Evolutionary conservation across 2,797 vertebrate species (phyloP), one percentile per base, ranked within the genome.

Genomic region (Sebastes iracundus): DNA sequence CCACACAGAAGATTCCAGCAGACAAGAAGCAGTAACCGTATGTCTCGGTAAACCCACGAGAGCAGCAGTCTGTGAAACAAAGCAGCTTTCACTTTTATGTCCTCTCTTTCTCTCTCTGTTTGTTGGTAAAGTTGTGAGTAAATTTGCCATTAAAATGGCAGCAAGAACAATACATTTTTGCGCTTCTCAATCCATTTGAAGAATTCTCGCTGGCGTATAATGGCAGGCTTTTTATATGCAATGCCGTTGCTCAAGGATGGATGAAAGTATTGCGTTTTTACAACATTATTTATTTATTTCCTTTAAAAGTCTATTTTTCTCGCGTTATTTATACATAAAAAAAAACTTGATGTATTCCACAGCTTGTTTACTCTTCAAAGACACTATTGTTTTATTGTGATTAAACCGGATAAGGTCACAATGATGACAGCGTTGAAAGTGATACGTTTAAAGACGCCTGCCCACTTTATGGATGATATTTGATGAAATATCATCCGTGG

Each of bases 11-110:
- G 80, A 92, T 90, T 91, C 74, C 80, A 77, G 78, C 70, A 79
- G 75, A 83, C 71, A 72, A 77, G 78, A 72, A 87, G 81, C 85
- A 90, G 77, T 73, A 89, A 85, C 83, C 73, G 67, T 88, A 86
- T 88, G 90, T 90, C 82, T 92, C 32, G 23, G 77, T 90, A 92
- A 93, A 92, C 94, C 91, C 92, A 89, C 66, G 85, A 92, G 92
- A 95, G 93, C 89, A 87, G 82, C 88, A 91, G 91, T 68, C 84
- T 90, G 90, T 92, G 89, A 93, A 95, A 90, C 91, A 93, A 92
- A 95, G 87, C 87, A 84, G 87, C 85, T 82, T 88, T 89, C 75
- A 68, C 76, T 90, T 93, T 94, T 77, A 92, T 92, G 74, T 89
- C 68, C 55, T 56, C 69, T 66, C 72, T 64, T 68, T 84, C 49